A percentile compares a stretch with the other conserved stretches of the same genome.
These are phyloP conservation scores for Amiota communis DNA, from an alignment of 2,888 invertebrate species.

Conservation along the genomic window DNA sequence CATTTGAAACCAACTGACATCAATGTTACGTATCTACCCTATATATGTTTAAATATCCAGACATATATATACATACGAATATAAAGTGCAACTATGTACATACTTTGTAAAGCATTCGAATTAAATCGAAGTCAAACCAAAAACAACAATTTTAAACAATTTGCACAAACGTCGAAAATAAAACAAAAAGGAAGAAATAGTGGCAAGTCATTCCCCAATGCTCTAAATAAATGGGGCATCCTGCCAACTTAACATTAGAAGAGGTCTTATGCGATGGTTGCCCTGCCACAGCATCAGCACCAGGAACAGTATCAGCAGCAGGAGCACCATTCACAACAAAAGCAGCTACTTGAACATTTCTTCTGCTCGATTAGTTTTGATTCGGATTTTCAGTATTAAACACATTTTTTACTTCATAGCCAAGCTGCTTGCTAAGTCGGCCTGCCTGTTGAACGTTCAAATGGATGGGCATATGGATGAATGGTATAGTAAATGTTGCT, in stretches of 20 bases:
- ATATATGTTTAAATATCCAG: too few species aligned
- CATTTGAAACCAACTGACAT: too few species aligned
- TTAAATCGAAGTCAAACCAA: not conserved
- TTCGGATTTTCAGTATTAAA: slow-evolving; percentile 63
- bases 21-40: too few species aligned
- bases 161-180: slow-evolving; percentile 47
- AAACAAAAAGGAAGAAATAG: not conserved
- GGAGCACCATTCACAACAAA: slow-evolving; percentile 12
- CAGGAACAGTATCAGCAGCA: too few species aligned
- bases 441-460: not conserved
- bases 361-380: slow-evolving; percentile 66
- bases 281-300: not conserved
- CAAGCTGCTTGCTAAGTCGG: slow-evolving; percentile 3
- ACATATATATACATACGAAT: too few species aligned
- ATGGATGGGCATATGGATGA: too few species aligned
- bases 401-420: slow-evolving; percentile 41
- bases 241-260: not conserved
- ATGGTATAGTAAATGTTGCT: not conserved
- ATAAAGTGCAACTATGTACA: slow-evolving; percentile 18
- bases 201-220: not conserved
- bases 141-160: slow-evolving; percentile 60
- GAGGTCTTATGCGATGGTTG: not conserved
- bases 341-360: slow-evolving; percentile 37
- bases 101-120: not conserved
- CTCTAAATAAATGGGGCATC: slow-evolving; percentile 2